Conservation (phyloP, 2,797 vertebrate genomes). For the Arctocebus calabarensis region DNA sequence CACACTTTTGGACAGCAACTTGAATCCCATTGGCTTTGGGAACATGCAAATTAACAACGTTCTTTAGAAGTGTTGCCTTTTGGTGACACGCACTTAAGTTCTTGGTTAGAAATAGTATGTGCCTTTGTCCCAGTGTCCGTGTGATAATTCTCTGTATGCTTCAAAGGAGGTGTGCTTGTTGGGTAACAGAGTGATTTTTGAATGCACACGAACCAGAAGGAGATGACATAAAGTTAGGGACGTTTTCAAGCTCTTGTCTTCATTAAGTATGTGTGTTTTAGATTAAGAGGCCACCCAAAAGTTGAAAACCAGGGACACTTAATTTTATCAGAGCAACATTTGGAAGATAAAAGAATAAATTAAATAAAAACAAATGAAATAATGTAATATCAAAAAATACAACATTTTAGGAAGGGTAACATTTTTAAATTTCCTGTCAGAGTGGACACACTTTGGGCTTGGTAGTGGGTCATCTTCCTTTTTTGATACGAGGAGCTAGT, state of each 20-base stretch:
- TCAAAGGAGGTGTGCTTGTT: neutral
- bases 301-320: slow-evolving; percentile 21
- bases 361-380: slow-evolving; percentile 57
- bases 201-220: neutral
- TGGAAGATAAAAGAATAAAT: slow-evolving; percentile 30
- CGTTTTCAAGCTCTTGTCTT: neutral
- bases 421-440: neutral
- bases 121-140: neutral
- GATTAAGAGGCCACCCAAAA: slow-evolving; percentile 42
- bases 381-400: neutral
- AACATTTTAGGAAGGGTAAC: neutral
- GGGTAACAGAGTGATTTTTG: neutral
- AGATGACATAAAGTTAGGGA: neutral
- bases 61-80: neutral
- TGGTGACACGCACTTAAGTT: neutral
- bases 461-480: neutral
- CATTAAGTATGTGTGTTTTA: slow-evolving; percentile 36
- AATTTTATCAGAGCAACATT: slow-evolving; percentile 54
- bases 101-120: neutral
- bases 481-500: neutral
- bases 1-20: neutral
- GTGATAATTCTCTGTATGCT: neutral
- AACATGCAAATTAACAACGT: neutral
- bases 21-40: neutral
- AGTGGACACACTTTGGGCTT: neutral